phyloP scores from a whole-genome alignment of 2,888 invertebrate genomes.

The Ennomos quercinarius region DNA sequence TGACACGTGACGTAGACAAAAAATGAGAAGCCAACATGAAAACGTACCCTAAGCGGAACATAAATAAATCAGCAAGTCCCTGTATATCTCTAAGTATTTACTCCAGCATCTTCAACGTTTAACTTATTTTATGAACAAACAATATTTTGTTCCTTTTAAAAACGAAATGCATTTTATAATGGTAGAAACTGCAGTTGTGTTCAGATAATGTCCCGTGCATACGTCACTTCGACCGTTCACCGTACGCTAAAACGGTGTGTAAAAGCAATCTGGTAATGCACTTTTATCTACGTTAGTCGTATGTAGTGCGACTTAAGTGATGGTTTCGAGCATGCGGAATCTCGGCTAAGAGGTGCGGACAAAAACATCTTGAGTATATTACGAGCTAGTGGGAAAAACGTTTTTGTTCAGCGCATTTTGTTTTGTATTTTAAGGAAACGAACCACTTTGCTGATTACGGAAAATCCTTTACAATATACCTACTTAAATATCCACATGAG shows the following conservation, averaged over 20 bases:
- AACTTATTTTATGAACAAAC: neutral
- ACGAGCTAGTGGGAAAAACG: constrained; percentile 28
- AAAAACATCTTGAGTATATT: constrained; percentile 41
- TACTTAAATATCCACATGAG: neutral
- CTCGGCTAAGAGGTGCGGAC: constrained; percentile 43
- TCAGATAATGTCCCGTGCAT: constrained; percentile 30
- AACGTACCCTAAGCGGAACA: constrained; percentile 6
- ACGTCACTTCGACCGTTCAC: constrained; percentile 57
- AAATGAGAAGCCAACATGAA: constrained; percentile 2
- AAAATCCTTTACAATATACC: constrained; percentile 1
- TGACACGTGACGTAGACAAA: constrained; percentile 10
- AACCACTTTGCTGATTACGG: constrained; percentile 16
- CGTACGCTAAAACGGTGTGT: constrained; percentile 58
- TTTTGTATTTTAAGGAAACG: constrained; percentile 19
- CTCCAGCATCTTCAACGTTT: neutral
- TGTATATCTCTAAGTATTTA: neutral
- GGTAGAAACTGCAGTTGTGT: constrained; percentile 12
- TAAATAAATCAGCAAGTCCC: neutral
- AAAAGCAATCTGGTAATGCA: constrained; percentile 76
- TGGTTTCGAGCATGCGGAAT: constrained; percentile 42
- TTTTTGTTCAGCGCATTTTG: constrained; percentile 35
- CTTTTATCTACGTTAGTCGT: constrained; percentile 58
- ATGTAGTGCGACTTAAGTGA: constrained; percentile 39
- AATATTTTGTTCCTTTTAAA: neutral
- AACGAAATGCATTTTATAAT: constrained; percentile 4